Percentiles rank a stretch among this genome's conserved stretches.
phyloP scores from a whole-genome alignment of 2,888 invertebrate species.

The Sepiola atlantica region DNA sequence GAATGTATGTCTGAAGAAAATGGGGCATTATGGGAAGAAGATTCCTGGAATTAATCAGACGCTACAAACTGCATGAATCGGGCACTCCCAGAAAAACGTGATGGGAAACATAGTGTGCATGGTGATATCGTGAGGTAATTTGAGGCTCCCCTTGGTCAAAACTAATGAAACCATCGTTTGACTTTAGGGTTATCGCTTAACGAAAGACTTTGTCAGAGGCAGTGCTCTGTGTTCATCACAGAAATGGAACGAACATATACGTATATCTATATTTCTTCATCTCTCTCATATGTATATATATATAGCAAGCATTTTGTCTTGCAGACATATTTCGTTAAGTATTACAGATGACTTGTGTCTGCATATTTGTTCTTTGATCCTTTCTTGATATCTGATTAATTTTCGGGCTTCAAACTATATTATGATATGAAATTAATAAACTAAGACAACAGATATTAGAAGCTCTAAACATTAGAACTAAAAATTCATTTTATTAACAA shows the following conservation, averaged over 20 bases:
- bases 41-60: not conserved
- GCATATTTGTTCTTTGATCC: too few species aligned
- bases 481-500: too few species aligned
- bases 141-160: not conserved
- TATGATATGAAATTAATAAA: too few species aligned
- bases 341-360: too few species aligned
- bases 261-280: not conserved
- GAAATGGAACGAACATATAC: not conserved
- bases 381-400: too few species aligned
- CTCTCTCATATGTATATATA: too few species aligned
- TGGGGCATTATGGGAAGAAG: not conserved
- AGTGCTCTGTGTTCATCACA: not conserved
- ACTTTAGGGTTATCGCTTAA: not conserved
- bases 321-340: too few species aligned
- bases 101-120: not conserved
- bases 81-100: not conserved
- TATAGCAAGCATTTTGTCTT: too few species aligned
- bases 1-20: not conserved
- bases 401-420: too few species aligned
- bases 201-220: not conserved
- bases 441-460: too few species aligned
- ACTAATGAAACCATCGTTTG: not conserved
- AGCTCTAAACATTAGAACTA: too few species aligned
- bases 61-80: not conserved
- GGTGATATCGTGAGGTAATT: conserved; percentile 32